Base-by-base conservation (phyloP, 2,888 invertebrate species). In the Danaus chrysippus region DNA sequence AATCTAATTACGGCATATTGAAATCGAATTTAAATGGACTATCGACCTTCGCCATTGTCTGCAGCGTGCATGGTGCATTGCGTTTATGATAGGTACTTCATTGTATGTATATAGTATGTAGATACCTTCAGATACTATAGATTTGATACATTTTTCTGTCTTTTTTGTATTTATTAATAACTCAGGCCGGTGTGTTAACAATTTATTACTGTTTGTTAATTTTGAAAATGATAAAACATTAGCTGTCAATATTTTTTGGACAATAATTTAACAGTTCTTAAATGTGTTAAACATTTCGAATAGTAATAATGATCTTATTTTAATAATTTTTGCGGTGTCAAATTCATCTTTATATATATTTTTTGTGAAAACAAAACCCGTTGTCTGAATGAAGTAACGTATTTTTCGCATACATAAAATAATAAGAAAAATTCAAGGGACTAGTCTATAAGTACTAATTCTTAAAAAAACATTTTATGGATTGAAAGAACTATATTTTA, bases 1-100 rank as follows among this genome's bases (percentile, higher is more conserved):
- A 10, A 15, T 56, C 52, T 54, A 53, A 42, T 52, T 62, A 11
- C 15, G 9, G 19, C 42, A n/a, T 10, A 13, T 59, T 53, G 58
- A 64, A 61, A 64, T 64, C 41, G 15, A 46, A 52, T 76, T 70
- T 64, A 77, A 77, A 79, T 79, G 76, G 74, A 83, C 78, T 86
- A 87, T 86, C 87, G 89, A 88, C 88, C 87, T 89, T 89, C 90
- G 90, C 90, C 89, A 90, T 91, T 91, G 90, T 88, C 88, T 90
- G 87, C 87, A 87, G 89, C 88, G 85, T 90, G 90, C 89, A 89
- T 90, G 90, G 87, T 90, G 90, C 90, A 91, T 88, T 90, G 91
- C 91, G 91, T 89, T 88, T 84, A 74, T 79, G 77, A 70, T 73
- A 73, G 69, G 76, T 82, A 78, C 70, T 70, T 79, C 77, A 72